Percentiles rank a stretch among this genome's conserved stretches.
Evolutionary conservation across 2,888 invertebrate species (phyloP).

Genomic region (Tricholauxania praeusta): DNA sequence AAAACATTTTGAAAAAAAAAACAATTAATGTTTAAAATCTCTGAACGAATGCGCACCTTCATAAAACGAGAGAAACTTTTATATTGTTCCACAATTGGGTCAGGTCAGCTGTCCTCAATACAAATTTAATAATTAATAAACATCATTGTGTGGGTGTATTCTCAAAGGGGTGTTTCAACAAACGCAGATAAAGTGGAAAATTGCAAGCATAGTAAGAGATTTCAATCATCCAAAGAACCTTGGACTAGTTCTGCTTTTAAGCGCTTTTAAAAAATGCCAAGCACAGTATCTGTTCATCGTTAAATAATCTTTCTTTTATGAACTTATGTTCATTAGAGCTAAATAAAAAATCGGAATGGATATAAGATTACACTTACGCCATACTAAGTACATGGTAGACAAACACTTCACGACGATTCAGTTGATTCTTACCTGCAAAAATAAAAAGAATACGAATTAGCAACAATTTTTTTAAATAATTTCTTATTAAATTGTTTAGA

Average conservation of each 20-base stretch:
- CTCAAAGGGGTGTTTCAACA: not conserved
- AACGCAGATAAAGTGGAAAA: not conserved
- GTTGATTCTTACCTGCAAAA: slow-evolving; percentile 17
- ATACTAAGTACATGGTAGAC: not conserved
- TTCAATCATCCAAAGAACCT: not conserved
- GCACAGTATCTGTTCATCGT: slow-evolving; percentile 13
- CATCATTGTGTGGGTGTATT: not conserved
- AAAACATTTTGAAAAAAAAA: too few relatives aligned
- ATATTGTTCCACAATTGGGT: not conserved
- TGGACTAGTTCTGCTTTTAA: slow-evolving; percentile 5
- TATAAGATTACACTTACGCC: slow-evolving; percentile 38
- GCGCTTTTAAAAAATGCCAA: slow-evolving; percentile 5
- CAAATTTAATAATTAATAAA: slow-evolving; percentile 6
- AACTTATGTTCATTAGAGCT: slow-evolving; percentile 20
- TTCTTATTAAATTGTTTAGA: slow-evolving; percentile 13
- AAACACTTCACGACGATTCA: not conserved
- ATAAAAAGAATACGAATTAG: not conserved
- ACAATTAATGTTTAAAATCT: too few relatives aligned
- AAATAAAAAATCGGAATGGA: not conserved
- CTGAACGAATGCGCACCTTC: too few relatives aligned
- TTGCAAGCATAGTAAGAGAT: not conserved
- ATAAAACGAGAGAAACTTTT: too few relatives aligned
- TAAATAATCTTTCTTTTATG: not conserved
- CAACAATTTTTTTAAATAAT: slow-evolving; percentile 5
- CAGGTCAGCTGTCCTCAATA: slow-evolving; percentile 4